Conservation (phyloP, 2,113 vertebrate species). For the Chiloscyllium plagiosum region DNA sequence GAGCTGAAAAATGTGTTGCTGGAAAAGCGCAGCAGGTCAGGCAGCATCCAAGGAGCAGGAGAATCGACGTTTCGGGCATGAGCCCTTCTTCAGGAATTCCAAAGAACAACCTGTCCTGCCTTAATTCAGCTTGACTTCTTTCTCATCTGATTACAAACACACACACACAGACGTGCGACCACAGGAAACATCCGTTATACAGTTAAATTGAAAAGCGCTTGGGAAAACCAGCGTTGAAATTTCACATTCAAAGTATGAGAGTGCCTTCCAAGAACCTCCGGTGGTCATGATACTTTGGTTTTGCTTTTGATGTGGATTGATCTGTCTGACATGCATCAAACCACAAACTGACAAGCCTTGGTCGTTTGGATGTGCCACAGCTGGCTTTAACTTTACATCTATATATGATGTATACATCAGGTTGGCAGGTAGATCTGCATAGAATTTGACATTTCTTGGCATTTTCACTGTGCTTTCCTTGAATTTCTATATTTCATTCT, state of each 20-base stretch:
- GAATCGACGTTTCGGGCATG: too few species aligned
- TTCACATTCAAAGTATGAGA: not conserved
- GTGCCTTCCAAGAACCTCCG: not conserved
- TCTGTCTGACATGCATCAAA: not conserved
- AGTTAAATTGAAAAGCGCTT: not conserved
- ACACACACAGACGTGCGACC: not conserved
- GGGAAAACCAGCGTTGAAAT: not conserved
- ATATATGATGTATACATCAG: not conserved
- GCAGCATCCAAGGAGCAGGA: too few species aligned
- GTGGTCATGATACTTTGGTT: not conserved
- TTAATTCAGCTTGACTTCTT: not conserved
- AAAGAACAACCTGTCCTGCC: not conserved
- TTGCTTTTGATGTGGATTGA: not conserved
- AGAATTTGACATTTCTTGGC: not conserved
- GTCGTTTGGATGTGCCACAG: not conserved
- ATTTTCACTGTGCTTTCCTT: not conserved
- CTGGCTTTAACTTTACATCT: not conserved
- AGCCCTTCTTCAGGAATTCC: too few species aligned
- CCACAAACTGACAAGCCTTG: not conserved
- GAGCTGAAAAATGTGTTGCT: too few species aligned
- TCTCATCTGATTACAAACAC: not conserved
- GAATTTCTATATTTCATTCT: not conserved
- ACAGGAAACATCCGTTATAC: not conserved
- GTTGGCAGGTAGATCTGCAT: not conserved
- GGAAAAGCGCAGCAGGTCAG: too few species aligned